Evolutionary conservation across 2,113 vertebrate genomes (phyloP).

Genomic region (Rhombomys opimus): DNA sequence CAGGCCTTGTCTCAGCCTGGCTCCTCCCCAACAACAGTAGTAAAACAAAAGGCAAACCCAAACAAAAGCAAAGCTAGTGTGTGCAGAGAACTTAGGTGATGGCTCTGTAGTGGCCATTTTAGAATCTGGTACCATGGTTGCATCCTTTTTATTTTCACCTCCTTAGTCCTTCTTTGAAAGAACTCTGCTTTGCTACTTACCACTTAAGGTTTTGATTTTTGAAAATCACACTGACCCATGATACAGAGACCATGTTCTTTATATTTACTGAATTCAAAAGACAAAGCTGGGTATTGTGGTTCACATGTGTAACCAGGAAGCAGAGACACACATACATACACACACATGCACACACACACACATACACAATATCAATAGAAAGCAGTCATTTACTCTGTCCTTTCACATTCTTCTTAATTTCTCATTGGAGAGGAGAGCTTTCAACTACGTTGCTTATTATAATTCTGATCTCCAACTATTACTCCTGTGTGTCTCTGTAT

Average conservation of each 20-base stretch:
- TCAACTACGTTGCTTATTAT: slow-evolving; percentile 7
- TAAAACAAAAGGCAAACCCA: neutral
- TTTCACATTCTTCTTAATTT: neutral
- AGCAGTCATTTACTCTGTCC: neutral
- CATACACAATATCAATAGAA: neutral
- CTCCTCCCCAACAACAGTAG: neutral
- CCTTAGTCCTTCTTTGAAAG: neutral
- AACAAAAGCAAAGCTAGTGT: neutral
- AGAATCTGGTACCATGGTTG: neutral
- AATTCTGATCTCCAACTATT: neutral
- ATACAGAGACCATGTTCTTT: neutral
- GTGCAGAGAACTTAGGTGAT: neutral
- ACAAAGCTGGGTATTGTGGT: neutral
- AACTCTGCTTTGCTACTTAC: slow-evolving; percentile 2
- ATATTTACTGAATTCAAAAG: slow-evolving; percentile 2
- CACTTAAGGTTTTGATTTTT: slow-evolving; percentile 38
- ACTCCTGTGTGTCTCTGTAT: neutral
- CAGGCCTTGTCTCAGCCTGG: neutral
- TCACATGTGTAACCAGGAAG: neutral
- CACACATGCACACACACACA: neutral
- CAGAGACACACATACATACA: neutral
- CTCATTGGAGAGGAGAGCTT: neutral
- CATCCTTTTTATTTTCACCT: neutral
- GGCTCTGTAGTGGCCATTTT: neutral
- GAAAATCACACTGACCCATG: neutral